Percentiles rank a stretch among this genome's conserved stretches.
Evolutionary conservation across 2,113 vertebrate species (phyloP).

Genomic region (Oncorhynchus kisutch): DNA sequence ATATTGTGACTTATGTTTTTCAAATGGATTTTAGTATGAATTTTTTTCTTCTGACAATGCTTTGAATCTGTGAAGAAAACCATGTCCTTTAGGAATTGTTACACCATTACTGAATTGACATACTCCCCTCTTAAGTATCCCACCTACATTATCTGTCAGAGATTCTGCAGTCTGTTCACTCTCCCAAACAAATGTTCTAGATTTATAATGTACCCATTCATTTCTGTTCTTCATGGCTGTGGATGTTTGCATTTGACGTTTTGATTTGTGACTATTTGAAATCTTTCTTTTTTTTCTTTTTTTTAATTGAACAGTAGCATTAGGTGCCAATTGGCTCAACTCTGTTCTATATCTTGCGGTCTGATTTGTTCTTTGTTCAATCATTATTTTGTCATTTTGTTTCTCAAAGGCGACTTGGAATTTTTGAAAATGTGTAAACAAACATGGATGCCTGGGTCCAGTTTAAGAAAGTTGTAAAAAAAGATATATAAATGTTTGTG

Average conservation of each 20-base stretch:
- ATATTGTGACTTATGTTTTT: conserved; percentile 53
- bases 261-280: neutral
- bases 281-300: neutral
- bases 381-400: conserved; percentile 21
- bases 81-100: neutral
- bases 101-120: neutral
- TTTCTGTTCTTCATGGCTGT: neutral
- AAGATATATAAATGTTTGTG: conserved; percentile 41
- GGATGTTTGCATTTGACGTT: neutral
- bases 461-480: conserved; percentile 49
- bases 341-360: neutral
- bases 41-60: neutral
- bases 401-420: conserved; percentile 19
- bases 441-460: conserved; percentile 46
- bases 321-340: neutral
- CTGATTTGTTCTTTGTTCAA: neutral
- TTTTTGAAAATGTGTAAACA: conserved; percentile 48
- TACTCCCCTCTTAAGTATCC: neutral
- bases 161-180: neutral
- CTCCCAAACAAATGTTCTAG: neutral
- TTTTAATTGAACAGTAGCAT: neutral
- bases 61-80: neutral
- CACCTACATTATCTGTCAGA: neutral
- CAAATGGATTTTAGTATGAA: conserved; percentile 25
- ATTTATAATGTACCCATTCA: neutral